A percentile compares a stretch with the other conserved stretches of the same genome.
These are phyloP conservation scores for Oreochromis mossambicus DNA, from an alignment of 2,797 vertebrate species.

Conservation along the genomic window DNA sequence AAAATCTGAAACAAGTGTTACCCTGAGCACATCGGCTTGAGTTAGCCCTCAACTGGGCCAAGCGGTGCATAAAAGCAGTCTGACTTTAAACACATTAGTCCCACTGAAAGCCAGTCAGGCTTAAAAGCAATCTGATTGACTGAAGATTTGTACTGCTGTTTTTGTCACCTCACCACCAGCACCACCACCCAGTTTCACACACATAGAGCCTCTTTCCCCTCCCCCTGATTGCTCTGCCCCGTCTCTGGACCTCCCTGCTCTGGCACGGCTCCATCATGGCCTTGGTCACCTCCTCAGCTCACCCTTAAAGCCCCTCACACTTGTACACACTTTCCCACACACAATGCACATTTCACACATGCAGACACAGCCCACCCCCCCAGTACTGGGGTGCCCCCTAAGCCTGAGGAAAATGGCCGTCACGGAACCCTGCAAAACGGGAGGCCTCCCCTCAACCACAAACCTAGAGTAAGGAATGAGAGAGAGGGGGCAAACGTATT, in stretches of 20 bases:
- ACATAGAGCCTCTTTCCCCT: not conserved
- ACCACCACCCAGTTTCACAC: not conserved
- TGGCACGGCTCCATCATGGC: constrained; percentile 75
- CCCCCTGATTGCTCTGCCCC: constrained; percentile 52
- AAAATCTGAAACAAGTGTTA: constrained; percentile 42
- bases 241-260: constrained; percentile 72
- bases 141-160: constrained; percentile 34
- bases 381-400: constrained; percentile 58
- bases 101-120: constrained; percentile 34
- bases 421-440: constrained; percentile 70
- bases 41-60: not conserved
- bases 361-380: constrained; percentile 13
- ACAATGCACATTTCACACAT: constrained; percentile 59
- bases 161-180: constrained; percentile 22
- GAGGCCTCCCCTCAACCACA: constrained; percentile 70
- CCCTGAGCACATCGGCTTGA: not conserved
- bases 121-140: constrained; percentile 29
- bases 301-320: constrained; percentile 40
- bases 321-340: constrained; percentile 53
- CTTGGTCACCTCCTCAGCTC: constrained; percentile 70
- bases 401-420: constrained; percentile 70
- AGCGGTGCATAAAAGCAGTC: constrained; percentile 28
- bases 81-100: constrained; percentile 20
- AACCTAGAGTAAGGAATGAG: constrained; percentile 52
- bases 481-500: constrained; percentile 50